Conservation (phyloP, 2,888 invertebrate species). For the Heliconius sara region DNA sequence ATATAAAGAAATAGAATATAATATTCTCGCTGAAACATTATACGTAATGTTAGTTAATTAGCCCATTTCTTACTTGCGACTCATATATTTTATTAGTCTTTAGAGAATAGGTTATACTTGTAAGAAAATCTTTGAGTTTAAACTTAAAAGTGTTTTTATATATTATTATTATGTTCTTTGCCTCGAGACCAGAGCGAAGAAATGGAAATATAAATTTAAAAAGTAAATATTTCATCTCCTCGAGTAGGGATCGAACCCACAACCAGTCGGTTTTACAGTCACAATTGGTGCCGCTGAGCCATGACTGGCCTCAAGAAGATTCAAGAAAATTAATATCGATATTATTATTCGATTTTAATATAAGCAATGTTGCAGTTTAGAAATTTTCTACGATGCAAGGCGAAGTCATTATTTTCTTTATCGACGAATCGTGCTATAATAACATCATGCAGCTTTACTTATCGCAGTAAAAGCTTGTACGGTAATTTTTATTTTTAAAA, state of each 20-base stretch:
- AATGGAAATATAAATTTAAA: too few relatives aligned
- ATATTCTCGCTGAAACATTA: neutral
- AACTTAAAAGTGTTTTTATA: too few relatives aligned
- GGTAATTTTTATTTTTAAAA: constrained; percentile 52
- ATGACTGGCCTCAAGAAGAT: too few relatives aligned
- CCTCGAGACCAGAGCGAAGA: too few relatives aligned
- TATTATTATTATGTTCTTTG: too few relatives aligned
- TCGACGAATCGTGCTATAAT: constrained; percentile 48
- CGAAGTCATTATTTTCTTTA: constrained; percentile 40
- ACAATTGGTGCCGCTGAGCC: too few relatives aligned
- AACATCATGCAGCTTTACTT: constrained; percentile 51
- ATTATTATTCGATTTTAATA: neutral
- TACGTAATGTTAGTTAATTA: constrained; percentile 4
- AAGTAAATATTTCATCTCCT: too few relatives aligned
- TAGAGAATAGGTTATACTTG: neutral
- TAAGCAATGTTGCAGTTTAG: neutral
- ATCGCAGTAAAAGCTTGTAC: constrained; percentile 52
- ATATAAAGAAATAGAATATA: too few relatives aligned
- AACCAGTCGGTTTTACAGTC: neutral
- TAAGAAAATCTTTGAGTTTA: neutral
- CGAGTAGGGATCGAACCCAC: too few relatives aligned
- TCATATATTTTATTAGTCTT: constrained; percentile 6
- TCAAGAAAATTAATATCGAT: neutral
- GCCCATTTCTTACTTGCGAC: neutral
- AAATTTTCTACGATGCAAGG: neutral